These are phyloP conservation scores for Drosophila seclusa DNA, from an alignment of 2,888 invertebrate species.

Conservation along the genomic window DNA sequence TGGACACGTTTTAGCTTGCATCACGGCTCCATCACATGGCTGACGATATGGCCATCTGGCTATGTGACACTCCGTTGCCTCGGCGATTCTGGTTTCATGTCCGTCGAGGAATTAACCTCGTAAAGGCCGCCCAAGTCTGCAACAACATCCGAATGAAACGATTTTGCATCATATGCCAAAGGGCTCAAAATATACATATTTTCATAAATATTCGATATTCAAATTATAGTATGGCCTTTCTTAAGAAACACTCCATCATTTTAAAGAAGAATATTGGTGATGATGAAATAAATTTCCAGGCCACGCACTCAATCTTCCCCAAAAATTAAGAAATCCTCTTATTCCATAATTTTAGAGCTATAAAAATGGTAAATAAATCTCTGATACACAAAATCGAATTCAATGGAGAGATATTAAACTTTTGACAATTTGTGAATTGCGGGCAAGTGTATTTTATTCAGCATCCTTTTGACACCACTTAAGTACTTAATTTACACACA, in stretches of 20 bases:
- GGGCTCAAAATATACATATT: neutral
- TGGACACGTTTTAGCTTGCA: constrained; percentile 97
- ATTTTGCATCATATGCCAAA: neutral
- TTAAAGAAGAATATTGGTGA: neutral
- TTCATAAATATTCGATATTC: neutral
- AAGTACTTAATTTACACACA: constrained; percentile 46
- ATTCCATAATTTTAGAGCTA: neutral
- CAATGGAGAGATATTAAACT: neutral
- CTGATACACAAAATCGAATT: neutral
- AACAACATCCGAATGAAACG: neutral
- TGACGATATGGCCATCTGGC: constrained; percentile 94
- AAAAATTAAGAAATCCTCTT: neutral
- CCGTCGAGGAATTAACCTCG: constrained; percentile 89
- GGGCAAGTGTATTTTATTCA: constrained; percentile 9
- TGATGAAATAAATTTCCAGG: neutral
- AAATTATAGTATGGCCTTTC: constrained; percentile 6
- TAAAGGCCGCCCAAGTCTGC: constrained; percentile 78
- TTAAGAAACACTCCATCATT: neutral
- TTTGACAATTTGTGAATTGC: constrained; percentile 2
- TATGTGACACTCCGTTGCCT: constrained; percentile 92
- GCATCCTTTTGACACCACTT: constrained; percentile 22
- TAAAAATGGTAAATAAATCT: neutral
- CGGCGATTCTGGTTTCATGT: constrained; percentile 96
- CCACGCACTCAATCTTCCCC: neutral
- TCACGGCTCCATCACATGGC: constrained; percentile 97